A percentile compares a stretch with the other conserved stretches of the same genome.
phyloP scores from a whole-genome alignment of 1,140 invertebrate genomes.

The Potamilus streckersoni region DNA sequence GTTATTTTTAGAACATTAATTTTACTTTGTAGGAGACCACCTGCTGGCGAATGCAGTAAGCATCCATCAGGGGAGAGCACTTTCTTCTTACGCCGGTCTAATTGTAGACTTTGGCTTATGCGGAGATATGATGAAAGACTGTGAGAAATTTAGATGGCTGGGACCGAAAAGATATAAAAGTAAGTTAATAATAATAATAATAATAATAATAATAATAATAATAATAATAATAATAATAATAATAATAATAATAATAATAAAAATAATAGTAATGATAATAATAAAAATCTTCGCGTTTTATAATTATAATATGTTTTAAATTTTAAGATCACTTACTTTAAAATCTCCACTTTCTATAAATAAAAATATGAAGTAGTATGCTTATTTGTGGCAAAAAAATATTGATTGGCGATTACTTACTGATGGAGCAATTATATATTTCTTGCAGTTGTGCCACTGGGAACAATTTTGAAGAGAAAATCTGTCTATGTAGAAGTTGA shows the following conservation, averaged over 20 bases:
- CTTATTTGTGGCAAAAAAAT: too few relatives aligned
- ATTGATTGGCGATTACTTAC: too few relatives aligned
- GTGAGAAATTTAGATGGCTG: conserved; percentile 49
- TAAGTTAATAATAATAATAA: conserved; percentile 12
- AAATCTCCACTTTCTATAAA: too few relatives aligned
- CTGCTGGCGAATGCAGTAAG: conserved; percentile 40
- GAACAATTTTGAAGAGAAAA: conserved; percentile 30
- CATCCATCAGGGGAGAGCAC: conserved; percentile 40
- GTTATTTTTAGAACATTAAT: too few relatives aligned
- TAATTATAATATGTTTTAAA: too few relatives aligned
- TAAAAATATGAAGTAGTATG: too few relatives aligned
- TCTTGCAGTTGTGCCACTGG: conserved; percentile 40
- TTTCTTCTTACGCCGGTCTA: conserved; percentile 39
- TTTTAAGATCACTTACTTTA: too few relatives aligned
- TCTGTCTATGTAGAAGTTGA: conserved; percentile 40
- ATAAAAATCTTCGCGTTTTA: too few relatives aligned
- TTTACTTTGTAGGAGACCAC: conserved; percentile 23
- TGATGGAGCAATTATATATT: neutral
- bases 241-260: too few relatives aligned
- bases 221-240: too few relatives aligned
- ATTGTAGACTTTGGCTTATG: conserved; percentile 44
- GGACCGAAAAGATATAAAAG: conserved; percentile 44
- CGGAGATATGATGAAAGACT: conserved; percentile 49
- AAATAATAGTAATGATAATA: too few relatives aligned
- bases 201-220: too few relatives aligned